A percentile compares a stretch with the other conserved stretches of the same genome.
These are phyloP conservation scores for Tinea semifulvella DNA, from an alignment of 2,888 invertebrate species.

Conservation along the genomic window DNA sequence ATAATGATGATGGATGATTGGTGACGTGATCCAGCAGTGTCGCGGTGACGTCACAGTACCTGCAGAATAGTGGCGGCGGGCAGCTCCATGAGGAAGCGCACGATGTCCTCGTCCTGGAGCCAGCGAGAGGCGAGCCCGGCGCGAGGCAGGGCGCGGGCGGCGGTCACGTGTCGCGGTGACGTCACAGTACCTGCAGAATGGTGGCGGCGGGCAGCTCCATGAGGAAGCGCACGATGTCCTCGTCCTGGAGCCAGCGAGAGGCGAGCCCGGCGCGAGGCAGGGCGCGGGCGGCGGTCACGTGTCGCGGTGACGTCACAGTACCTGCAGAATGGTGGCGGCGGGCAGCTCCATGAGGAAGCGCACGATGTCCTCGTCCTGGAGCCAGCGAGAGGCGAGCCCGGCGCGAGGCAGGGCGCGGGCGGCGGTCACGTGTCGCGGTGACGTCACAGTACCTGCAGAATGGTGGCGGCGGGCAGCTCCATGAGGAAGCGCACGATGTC, in stretches of 20 bases:
- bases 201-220: conserved; percentile 69
- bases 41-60: too few relatives aligned
- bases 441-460: too few relatives aligned
- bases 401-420: conserved; percentile 23
- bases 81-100: conserved; percentile 84
- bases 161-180: conserved; percentile 28
- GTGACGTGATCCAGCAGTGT: too few relatives aligned
- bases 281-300: conserved; percentile 25
- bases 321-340: conserved; percentile 34
- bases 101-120: conserved; percentile 96
- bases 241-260: conserved; percentile 85
- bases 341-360: conserved; percentile 82
- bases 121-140: conserved; percentile 52
- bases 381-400: conserved; percentile 64
- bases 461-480: conserved; percentile 59
- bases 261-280: conserved; percentile 23
- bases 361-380: conserved; percentile 95
- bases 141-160: conserved; percentile 22
- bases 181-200: conserved; percentile 21
- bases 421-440: conserved; percentile 27
- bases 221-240: conserved; percentile 92
- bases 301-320: too few relatives aligned
- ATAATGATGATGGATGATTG: too few relatives aligned
- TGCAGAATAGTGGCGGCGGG: conserved; percentile 37
- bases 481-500: conserved; percentile 94